Evolutionary conservation across 1,140 invertebrate genomes (phyloP).

Genomic region (Trichomalopsis sarcophagae): DNA sequence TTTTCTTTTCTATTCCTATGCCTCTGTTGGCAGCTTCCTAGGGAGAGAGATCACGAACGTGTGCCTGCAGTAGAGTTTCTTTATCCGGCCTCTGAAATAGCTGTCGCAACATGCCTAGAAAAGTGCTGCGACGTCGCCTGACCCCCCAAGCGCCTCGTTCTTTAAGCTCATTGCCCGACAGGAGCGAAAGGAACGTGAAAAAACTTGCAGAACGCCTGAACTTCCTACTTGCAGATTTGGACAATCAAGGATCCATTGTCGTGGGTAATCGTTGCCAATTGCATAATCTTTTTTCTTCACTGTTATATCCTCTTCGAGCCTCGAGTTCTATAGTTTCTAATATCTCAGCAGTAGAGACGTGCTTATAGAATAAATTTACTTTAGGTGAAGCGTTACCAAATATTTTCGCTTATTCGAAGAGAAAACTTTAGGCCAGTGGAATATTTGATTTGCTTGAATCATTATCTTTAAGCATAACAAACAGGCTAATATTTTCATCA

Average conservation of each 20-base stretch:
- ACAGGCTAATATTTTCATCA: too few species aligned
- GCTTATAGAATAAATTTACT: too few species aligned
- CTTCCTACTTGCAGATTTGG: background rate
- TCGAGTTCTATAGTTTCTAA: too few species aligned
- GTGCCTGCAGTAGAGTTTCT: background rate
- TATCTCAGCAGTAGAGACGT: too few species aligned
- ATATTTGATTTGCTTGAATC: too few species aligned
- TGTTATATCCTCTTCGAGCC: background rate
- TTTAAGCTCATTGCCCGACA: slow-evolving; percentile 12
- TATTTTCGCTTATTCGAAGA: too few species aligned
- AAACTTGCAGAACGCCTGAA: background rate
- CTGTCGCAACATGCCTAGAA: background rate
- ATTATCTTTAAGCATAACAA: too few species aligned
- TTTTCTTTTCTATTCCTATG: background rate
- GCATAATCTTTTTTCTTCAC: slow-evolving; percentile 3
- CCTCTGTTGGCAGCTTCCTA: background rate
- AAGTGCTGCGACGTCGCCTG: background rate
- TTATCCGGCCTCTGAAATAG: background rate
- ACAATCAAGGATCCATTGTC: slow-evolving; percentile 33
- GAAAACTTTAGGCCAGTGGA: too few species aligned
- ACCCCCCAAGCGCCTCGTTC: slow-evolving; percentile 7
- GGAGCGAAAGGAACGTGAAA: slow-evolving; percentile 17
- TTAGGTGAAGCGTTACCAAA: too few species aligned
- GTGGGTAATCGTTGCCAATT: slow-evolving; percentile 15
- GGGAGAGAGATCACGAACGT: background rate